A percentile compares a stretch with the other conserved stretches of the same genome.
Evolutionary conservation across 2,113 vertebrate species (phyloP).

Genomic region (Hippotragus niger): DNA sequence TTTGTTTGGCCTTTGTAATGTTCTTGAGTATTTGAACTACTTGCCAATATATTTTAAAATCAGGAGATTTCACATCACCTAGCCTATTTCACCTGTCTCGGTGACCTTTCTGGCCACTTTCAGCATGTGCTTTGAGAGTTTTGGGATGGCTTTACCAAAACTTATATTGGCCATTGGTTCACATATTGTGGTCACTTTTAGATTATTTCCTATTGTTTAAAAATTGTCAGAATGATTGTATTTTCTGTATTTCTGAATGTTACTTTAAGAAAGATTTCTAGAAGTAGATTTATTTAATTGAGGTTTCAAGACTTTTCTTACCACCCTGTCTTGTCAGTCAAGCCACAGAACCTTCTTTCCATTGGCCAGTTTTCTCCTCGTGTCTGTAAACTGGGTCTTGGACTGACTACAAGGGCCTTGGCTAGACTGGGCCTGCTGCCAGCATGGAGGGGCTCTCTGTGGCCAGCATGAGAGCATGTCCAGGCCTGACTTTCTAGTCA

Average conservation of each 20-base stretch:
- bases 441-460: background rate
- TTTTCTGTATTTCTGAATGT: constrained; percentile 17
- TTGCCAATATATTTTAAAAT: constrained; percentile 10
- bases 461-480: background rate
- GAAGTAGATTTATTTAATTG: background rate
- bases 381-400: background rate
- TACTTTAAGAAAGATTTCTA: background rate
- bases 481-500: background rate
- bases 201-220: background rate
- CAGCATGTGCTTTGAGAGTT: background rate
- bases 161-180: background rate
- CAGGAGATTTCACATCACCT: background rate
- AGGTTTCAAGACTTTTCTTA: background rate
- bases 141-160: background rate
- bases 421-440: background rate
- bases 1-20: background rate
- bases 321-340: background rate
- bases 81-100: background rate
- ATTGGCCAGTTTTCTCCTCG: background rate
- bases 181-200: background rate
- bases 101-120: background rate
- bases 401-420: background rate
- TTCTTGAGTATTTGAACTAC: background rate
- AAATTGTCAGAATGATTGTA: background rate
- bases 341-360: background rate